phyloP scores from a whole-genome alignment of 2,888 invertebrate genomes.

The Athalia rosae region DNA sequence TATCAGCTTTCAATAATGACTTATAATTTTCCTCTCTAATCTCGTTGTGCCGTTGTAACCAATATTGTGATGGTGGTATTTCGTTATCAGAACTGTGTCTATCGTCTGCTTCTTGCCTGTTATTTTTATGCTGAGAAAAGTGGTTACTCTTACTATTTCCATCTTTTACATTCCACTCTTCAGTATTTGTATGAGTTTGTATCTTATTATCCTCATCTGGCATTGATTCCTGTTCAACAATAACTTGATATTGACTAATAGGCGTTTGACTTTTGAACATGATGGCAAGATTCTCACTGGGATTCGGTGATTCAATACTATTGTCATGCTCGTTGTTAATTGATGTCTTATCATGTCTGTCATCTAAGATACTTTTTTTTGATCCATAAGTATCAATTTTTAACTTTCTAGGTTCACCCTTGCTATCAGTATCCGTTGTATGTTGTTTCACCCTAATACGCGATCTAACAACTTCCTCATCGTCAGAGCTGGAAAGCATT shows the following conservation, averaged over 20 bases:
- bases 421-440: constrained; percentile 4
- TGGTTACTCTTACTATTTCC: background rate
- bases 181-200: background rate
- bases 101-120: background rate
- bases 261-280: background rate
- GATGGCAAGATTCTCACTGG: background rate
- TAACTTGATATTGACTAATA: background rate
- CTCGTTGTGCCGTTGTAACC: constrained; percentile 15
- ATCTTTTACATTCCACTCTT: background rate
- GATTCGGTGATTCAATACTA: background rate
- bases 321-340: background rate
- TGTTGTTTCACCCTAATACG: constrained; percentile 5
- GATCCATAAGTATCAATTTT: too few relatives aligned
- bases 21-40: background rate
- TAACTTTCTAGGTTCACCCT: background rate
- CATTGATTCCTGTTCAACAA: background rate
- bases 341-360: too few relatives aligned
- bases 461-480: background rate
- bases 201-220: constrained; percentile 5
- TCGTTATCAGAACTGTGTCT: background rate
- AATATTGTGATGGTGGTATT: constrained; percentile 31
- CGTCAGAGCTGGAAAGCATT: background rate
- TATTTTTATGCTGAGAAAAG: background rate
- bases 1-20: background rate
- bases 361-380: too few relatives aligned